Base-by-base conservation (phyloP, 2,797 vertebrate species). In the Loriculus beryllinus region DNA sequence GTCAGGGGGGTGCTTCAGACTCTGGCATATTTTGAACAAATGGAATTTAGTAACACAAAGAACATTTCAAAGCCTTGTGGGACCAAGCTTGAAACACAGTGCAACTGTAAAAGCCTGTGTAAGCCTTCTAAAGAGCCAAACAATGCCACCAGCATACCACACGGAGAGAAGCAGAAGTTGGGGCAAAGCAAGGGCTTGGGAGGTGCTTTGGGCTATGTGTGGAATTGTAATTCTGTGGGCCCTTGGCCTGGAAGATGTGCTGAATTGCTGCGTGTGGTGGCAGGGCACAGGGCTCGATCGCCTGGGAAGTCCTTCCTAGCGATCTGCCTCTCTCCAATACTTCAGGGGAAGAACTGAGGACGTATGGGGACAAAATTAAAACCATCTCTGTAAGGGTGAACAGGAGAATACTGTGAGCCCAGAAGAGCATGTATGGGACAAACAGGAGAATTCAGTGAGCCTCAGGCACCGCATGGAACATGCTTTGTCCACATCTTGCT, bases 341-440 rank as follows among this genome's bases (percentile, higher is more conserved):
- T 82, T 90, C 43, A 69, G 31, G 9, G 22, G 22, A 57, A 82
- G 52, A 79, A 64, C 0, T 40, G 48, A 75, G 26, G 21, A 33
- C 8, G 5, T 4, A 2, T 5, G 11, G 28, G 4, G 7, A 10
- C 7, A 8, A 33, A 62, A 14, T 10, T 33, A 23, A 10, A 10
- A 6, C 31, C 12, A 3, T 31, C 13, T 64, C 31, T 35, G 5
- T 45, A n/a, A 10, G 18, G 21, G 14, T 3, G 16, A 85, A 79
- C 11, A 17, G 31, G 28, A 86, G 51, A 78, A 67, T n/a, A 29
- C 3, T 3, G 10, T 6, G 17, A 90, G 43, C 14, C 10, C 35
- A 64, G 40, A 86, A 74, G 86, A 51, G 20, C 51, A 7, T 1
- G 10, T 43, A 28, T n/a, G 33, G 21, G 14, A 22, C 48, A 83